Evolutionary conservation across 2,113 vertebrate genomes (phyloP).

Genomic region (Archilochus colubris): DNA sequence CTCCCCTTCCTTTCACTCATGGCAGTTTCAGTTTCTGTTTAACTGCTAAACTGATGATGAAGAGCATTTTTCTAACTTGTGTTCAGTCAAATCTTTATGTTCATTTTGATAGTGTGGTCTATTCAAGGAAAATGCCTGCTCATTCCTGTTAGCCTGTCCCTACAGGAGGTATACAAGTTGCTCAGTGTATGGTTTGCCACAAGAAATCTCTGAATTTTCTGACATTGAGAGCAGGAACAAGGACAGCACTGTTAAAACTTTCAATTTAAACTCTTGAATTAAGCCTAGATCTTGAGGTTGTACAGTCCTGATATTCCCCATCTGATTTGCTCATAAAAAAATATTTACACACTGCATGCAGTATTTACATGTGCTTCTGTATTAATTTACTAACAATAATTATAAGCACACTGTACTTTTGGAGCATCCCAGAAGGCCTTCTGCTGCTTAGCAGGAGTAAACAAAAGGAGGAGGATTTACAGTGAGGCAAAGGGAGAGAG

Average conservation of each 20-base stretch:
- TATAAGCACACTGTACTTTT: constrained; percentile 16
- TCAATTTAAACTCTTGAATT: background rate
- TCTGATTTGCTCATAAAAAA: background rate
- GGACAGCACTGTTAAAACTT: background rate
- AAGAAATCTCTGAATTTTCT: background rate
- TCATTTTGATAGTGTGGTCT: background rate
- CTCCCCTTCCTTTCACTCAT: fast-evolving
- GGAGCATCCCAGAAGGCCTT: background rate
- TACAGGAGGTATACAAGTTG: background rate
- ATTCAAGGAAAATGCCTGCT: background rate
- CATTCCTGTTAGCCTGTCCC: background rate
- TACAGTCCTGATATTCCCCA: background rate
- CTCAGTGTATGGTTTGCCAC: background rate
- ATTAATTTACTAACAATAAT: constrained; percentile 44
- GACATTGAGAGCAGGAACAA: background rate
- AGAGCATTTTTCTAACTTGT: background rate
- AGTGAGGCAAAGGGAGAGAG: background rate
- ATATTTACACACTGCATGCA: background rate
- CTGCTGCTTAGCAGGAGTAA: background rate
- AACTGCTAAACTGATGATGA: background rate
- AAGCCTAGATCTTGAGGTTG: background rate
- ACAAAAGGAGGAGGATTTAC: constrained; percentile 33
- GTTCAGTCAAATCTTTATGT: background rate
- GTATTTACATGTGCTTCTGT: constrained; percentile 20
- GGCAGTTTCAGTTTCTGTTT: background rate